Base-by-base conservation (phyloP, 2,113 vertebrate species). In the Scartelaos histophorus region DNA sequence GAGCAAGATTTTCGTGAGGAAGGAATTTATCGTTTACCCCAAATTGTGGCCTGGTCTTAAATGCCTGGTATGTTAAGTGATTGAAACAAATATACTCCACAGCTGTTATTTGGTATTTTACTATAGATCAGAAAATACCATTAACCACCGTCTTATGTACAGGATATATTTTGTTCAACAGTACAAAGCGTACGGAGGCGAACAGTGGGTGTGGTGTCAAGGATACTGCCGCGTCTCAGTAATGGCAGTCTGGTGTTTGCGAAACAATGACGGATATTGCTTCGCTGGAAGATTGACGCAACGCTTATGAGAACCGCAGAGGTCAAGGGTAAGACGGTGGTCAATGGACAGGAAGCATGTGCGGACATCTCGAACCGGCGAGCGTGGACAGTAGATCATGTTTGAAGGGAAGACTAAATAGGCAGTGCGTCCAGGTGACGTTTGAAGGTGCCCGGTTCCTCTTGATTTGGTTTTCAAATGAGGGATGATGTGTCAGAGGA, bases 141-240 rank as follows among this genome's bases (percentile, higher is more conserved):
- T 49, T 16, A 49, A 49, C 47, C 47, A 49, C 3, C 17, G 0
- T 58, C 22, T 22, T 25, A 13, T 22, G 13, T 15, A 6, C 11
- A n/a, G 3, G 56, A 58, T 13, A 13, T n/a, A 13, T 10, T 25
- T 58, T 58, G 24, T 58, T 82, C 78, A 80, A 68, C 7, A 7
- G 70, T n/a, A 69, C 45, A 76, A n/a, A n/a, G n/a, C n/a, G n/a
- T n/a, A n/a, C n/a, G n/a, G 74, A 45, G 78, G 75, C 34, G 67
- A 69, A 24, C 62, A 43, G 19, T 51, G 35, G 17, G 13, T 16
- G 49, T 25, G 1, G 9, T 70, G 66, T 85, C 65, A 77, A 71
- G 82, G 76, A 56, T 61, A 73, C 60, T 29, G 65, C 45, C 21
- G 51, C 4, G 21, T 67, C 58, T 66, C 38, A n/a, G 19, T 67